phyloP scores from a whole-genome alignment of 1,140 invertebrate genomes.

The Patella vulgata region DNA sequence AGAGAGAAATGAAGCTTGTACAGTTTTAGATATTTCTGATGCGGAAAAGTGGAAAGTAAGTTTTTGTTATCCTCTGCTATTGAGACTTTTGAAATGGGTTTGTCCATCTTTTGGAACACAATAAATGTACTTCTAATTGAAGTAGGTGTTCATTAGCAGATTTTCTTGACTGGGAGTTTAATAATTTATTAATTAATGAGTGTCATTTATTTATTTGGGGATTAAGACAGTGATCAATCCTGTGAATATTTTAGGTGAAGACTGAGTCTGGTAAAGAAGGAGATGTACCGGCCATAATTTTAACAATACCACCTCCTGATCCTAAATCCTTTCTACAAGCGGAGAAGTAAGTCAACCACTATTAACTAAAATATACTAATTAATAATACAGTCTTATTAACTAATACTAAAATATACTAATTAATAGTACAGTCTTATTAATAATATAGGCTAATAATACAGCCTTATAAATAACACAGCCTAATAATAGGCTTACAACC shows the following conservation, averaged over 20 bases:
- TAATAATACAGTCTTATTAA: no score
- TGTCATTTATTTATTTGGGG: no score
- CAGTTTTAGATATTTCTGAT: constrained; percentile 52
- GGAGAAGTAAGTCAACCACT: constrained; percentile 38
- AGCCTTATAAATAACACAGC: no score
- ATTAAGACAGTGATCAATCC: no score
- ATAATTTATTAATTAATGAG: no score
- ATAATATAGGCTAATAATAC: no score
- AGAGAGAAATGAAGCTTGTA: constrained; percentile 42
- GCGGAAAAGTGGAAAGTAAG: constrained; percentile 52
- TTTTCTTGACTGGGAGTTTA: background rate
- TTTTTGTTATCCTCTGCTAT: background rate
- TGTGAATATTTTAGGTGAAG: no score
- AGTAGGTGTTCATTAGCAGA: background rate
- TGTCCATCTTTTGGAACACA: constrained; percentile 61
- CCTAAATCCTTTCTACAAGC: constrained; percentile 42
- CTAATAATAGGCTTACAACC: no score
- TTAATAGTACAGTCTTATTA: background rate
- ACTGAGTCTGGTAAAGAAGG: constrained; percentile 41
- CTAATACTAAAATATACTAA: background rate
- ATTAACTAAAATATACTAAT: no score
- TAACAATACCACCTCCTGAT: constrained; percentile 58
- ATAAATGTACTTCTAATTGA: constrained; percentile 39
- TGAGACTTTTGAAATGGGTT: constrained; percentile 34
- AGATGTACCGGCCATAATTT: constrained; percentile 52